Percentiles rank a stretch among this genome's conserved stretches.
phyloP scores from a whole-genome alignment of 2,113 vertebrate genomes.

The Cygnus buccinator region DNA sequence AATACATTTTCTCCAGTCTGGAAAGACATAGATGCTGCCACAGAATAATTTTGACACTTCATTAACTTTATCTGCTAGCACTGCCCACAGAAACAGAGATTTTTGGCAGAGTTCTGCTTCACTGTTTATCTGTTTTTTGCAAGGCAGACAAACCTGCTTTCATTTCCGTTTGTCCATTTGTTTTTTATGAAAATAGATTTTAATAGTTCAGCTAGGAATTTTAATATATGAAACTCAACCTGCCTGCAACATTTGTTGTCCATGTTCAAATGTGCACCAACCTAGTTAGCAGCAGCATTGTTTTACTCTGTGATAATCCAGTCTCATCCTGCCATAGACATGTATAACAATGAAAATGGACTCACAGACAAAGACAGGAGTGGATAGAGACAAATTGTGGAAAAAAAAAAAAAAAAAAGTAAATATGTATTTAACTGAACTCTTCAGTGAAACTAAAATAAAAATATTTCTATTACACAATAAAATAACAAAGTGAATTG shows the following conservation, averaged over 20 bases:
- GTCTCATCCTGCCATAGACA: neutral
- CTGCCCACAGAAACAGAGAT: neutral
- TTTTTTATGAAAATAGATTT: slow-evolving; percentile 9
- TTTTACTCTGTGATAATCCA: neutral
- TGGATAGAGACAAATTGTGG: neutral
- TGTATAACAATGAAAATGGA: neutral
- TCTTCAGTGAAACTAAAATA: neutral
- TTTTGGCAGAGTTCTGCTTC: neutral
- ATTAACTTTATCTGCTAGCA: neutral
- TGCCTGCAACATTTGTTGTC: neutral
- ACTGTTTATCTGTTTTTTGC: neutral
- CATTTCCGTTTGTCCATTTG: neutral
- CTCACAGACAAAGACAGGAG: neutral
- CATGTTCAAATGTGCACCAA: neutral
- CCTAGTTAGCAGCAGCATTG: neutral
- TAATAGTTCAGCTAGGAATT: neutral
- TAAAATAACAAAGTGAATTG: neutral
- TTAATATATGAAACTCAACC: neutral
- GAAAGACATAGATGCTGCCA: neutral
- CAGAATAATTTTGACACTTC: neutral
- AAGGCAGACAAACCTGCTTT: neutral
- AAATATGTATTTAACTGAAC: neutral
- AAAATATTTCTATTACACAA: neutral
- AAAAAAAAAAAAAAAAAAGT: neutral
- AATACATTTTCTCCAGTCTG: neutral